phyloP scores from a whole-genome alignment of 2,888 invertebrate genomes.

The Ophioninae sp. region DNA sequence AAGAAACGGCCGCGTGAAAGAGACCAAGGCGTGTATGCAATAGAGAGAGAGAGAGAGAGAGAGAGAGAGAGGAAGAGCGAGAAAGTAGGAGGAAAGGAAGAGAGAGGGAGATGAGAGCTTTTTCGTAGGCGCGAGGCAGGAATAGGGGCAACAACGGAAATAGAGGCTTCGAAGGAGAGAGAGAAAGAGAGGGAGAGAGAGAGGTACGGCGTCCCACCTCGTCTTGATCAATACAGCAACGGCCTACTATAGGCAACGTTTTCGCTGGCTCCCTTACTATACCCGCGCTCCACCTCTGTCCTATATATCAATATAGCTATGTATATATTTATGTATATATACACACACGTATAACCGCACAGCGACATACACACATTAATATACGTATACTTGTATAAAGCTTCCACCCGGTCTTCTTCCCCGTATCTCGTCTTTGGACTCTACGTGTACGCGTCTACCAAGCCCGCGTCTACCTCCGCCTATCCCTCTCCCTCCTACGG shows the following conservation, averaged over 20 bases:
- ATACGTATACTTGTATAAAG: constrained; percentile 16
- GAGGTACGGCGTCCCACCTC: constrained; percentile 76
- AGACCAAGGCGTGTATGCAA: constrained; percentile 55
- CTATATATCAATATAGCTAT: constrained; percentile 1
- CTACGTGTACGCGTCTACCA: constrained; percentile 24
- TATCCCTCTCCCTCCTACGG: background rate
- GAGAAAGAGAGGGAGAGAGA: constrained; percentile 68
- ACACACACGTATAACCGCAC: background rate
- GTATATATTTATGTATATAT: constrained; percentile 16
- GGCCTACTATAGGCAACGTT: constrained; percentile 79
- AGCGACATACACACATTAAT: background rate
- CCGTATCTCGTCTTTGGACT: constrained; percentile 44
- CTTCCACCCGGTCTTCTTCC: constrained; percentile 51
- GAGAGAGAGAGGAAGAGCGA: constrained; percentile 58
- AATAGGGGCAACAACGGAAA: constrained; percentile 80
- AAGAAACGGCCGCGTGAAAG: constrained; percentile 40
- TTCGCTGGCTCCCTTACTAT: constrained; percentile 72
- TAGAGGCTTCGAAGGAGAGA: constrained; percentile 76
- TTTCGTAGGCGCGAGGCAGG: constrained; percentile 77
- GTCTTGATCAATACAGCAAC: constrained; percentile 81
- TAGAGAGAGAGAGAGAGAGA: constrained; percentile 49
- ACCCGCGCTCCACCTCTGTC: constrained; percentile 56
- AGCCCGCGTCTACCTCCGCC: constrained; percentile 63
- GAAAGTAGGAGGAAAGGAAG: constrained; percentile 58
- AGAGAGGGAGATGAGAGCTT: constrained; percentile 66